These are phyloP conservation scores for Uropsilus gracilis DNA, from an alignment of 2,113 vertebrate genomes.

Conservation along the genomic window DNA sequence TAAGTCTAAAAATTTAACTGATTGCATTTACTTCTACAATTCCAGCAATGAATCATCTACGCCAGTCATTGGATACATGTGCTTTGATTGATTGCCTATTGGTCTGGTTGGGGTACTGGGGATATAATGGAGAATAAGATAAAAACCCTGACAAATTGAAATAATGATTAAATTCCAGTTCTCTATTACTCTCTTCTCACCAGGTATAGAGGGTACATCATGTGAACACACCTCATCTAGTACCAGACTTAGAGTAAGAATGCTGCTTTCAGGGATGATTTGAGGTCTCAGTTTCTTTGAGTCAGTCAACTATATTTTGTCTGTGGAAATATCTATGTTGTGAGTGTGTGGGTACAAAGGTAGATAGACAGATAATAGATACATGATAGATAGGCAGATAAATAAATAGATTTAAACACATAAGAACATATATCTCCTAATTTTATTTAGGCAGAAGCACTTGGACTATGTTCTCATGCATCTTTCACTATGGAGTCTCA, in stretches of 20 bases:
- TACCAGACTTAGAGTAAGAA: background rate
- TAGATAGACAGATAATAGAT: no score
- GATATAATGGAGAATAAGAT: background rate
- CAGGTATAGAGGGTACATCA: accelerated
- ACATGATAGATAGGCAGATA: no score
- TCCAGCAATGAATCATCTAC: background rate
- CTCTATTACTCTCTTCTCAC: background rate
- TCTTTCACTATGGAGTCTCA: background rate
- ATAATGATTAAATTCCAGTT: no score
- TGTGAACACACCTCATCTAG: background rate
- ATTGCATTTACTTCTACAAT: background rate
- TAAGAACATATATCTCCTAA: background rate
- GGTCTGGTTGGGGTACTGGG: background rate
- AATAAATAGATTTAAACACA: background rate
- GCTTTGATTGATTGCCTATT: background rate
- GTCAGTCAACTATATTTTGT: background rate
- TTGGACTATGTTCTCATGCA: background rate
- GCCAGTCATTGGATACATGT: background rate
- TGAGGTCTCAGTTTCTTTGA: background rate
- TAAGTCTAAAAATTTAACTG: background rate
- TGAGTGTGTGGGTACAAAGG: background rate
- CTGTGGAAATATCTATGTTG: background rate
- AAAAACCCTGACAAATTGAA: background rate
- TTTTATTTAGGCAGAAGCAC: background rate
- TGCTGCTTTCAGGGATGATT: background rate